phyloP scores from a whole-genome alignment of 2,113 vertebrate genomes.

The Ictalurus punctatus region DNA sequence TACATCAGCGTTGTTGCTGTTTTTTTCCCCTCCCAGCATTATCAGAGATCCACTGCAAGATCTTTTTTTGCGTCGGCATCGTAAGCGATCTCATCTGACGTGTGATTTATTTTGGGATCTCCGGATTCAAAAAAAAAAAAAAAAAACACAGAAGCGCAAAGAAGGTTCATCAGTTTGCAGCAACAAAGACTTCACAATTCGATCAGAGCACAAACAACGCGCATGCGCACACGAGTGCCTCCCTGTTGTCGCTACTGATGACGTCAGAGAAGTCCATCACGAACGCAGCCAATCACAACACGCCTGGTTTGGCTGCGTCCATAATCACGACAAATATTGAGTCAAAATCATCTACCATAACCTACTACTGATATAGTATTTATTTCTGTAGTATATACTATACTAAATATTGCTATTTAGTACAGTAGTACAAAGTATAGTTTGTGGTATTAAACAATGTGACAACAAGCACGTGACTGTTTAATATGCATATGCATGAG shows the following conservation, averaged over 20 bases:
- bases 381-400: background rate
- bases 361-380: background rate
- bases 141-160: background rate
- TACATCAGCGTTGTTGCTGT: constrained; percentile 3
- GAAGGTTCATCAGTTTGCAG: constrained; percentile 33
- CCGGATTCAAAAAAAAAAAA: background rate
- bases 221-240: constrained; percentile 61
- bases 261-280: constrained; percentile 57
- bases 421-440: background rate
- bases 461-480: background rate
- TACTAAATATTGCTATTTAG: background rate
- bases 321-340: background rate
- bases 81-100: background rate
- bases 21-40: background rate
- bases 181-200: constrained; percentile 58
- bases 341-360: background rate
- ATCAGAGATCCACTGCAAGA: background rate
- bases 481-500: constrained; percentile 1
- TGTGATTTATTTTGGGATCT: background rate
- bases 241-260: constrained; percentile 39
- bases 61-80: too few relatives aligned
- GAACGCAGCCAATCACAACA: background rate
- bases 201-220: constrained; percentile 15
- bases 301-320: too few relatives aligned
- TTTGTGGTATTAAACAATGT: background rate